These are phyloP conservation scores for Oligia latruncula DNA, from an alignment of 2,888 invertebrate genomes.

Conservation along the genomic window DNA sequence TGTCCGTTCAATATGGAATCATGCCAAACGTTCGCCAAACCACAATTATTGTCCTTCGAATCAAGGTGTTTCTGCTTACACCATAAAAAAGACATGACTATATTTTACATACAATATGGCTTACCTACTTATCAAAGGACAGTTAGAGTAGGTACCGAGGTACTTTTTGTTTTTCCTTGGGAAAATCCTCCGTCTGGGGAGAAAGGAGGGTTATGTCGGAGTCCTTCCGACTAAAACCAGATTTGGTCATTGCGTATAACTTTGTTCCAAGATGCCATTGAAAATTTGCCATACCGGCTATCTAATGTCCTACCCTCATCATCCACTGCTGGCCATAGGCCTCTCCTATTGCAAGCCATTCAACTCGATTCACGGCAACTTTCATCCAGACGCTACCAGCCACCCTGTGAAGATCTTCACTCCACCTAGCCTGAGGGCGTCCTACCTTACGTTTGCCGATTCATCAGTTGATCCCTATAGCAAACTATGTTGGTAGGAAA, in stretches of 20 bases:
- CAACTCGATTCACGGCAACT: background rate
- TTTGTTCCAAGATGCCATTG: background rate
- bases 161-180: background rate
- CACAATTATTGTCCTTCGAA: slow-evolving; percentile 51
- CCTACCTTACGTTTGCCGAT: background rate
- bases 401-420: background rate
- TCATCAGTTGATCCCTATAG: background rate
- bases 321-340: background rate
- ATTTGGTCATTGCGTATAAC: background rate
- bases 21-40: slow-evolving; percentile 62
- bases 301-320: background rate
- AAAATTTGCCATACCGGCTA: background rate
- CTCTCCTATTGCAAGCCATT: background rate
- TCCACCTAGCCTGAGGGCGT: background rate
- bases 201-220: background rate
- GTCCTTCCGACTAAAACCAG: too few species aligned
- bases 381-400: background rate
- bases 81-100: slow-evolving; percentile 39
- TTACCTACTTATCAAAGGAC: slow-evolving; percentile 1
- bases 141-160: background rate
- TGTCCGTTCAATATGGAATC: slow-evolving; percentile 60
- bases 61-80: slow-evolving; percentile 50
- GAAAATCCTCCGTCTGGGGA: background rate
- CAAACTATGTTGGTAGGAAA: background rate
- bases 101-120: slow-evolving; percentile 30